These are phyloP conservation scores for Bombycilla garrulus DNA, from an alignment of 2,113 vertebrate species.

Conservation along the genomic window DNA sequence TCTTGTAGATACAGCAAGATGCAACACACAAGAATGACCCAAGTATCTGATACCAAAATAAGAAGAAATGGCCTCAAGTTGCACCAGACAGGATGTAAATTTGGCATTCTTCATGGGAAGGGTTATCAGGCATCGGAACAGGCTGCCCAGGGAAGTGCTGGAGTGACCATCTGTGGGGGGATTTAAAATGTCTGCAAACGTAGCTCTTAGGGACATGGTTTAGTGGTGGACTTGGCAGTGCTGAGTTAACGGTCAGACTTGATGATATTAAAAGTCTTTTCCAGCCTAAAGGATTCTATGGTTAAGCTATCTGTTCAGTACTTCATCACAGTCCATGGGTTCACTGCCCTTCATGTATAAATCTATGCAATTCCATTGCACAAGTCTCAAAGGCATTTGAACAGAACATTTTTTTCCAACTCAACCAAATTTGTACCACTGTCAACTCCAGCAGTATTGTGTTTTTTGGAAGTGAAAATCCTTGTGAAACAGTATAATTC, in stretches of 20 bases:
- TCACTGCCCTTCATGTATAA: neutral
- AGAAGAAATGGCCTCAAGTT: neutral
- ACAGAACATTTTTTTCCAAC: neutral
- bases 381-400: neutral
- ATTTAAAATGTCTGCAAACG: neutral
- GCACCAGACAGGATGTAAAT: neutral
- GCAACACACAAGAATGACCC: neutral
- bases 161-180: neutral
- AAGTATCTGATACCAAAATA: neutral
- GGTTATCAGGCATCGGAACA: neutral
- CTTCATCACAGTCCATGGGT: neutral
- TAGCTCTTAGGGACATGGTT: neutral
- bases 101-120: neutral
- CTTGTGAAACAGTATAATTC: neutral
- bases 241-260: neutral
- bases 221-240: neutral
- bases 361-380: neutral
- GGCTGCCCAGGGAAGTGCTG: neutral
- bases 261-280: neutral
- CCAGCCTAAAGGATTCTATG: neutral
- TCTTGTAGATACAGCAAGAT: neutral
- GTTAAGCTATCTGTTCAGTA: neutral
- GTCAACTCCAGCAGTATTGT: neutral
- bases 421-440: neutral
- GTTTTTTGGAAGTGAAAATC: neutral